Evolutionary conservation across 1,140 invertebrate genomes (phyloP), one percentile per base, ranked within the genome.

Genomic region (Lordiphosa mommai): DNA sequence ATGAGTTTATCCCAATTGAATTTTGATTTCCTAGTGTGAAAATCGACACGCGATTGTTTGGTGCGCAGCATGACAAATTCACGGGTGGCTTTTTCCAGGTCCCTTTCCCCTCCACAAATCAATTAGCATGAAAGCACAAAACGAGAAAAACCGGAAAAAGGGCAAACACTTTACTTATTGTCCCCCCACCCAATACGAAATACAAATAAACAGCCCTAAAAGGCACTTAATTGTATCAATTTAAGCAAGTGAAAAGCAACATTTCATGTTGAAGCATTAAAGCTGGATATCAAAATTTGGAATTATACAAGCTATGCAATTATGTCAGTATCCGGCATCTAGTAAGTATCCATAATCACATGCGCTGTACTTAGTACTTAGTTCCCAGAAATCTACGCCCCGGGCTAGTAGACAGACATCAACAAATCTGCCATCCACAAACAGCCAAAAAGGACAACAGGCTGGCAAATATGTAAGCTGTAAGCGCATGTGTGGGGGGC

Each of bases 151-250:
- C 9, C 23, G 2, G 12, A 8, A 16, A 23, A 7, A 30, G 74
- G 69, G 56, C 69, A 56, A 74, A 56, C 64, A 77, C 72, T n/a
- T n/a, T n/a, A n/a, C n/a, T n/a, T n/a, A n/a, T n/a, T n/a, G n/a
- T n/a, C n/a, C n/a, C n/a, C n/a, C n/a, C n/a, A n/a, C n/a, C n/a
- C n/a, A n/a, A n/a, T n/a, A n/a, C n/a, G n/a, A n/a, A 72, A 77
- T 71, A 52, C 58, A 61, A 63, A 79, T 68, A 79, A 79, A 79
- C 63, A 72, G 70, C 55, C 61, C 68, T 64, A 51, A 73, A 79
- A 69, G 74, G 56, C 74, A 80, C 69, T 79, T 79, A 80, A 79
- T 79, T 79, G 69, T 70, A 79, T 73, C 74, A 79, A 73, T 80
- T 79, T 70, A 70, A 66, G 60, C 60, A 73, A 51, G 65, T 66